phyloP scores from a whole-genome alignment of 2,888 invertebrate species.

The Epinotia brunnichana region DNA sequence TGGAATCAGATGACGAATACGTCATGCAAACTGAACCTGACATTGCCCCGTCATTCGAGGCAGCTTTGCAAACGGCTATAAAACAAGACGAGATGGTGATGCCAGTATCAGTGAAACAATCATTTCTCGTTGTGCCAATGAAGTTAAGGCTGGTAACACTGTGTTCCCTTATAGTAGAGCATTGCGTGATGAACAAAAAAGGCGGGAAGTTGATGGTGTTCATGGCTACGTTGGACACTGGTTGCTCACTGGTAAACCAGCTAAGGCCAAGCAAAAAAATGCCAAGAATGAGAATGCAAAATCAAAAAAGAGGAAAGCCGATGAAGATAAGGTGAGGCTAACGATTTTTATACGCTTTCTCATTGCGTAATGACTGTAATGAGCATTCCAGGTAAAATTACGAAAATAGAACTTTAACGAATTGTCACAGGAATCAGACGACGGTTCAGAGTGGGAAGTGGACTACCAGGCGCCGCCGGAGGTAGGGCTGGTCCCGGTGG shows the following conservation, averaged over 20 bases:
- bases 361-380: not conserved
- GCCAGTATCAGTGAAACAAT: constrained; percentile 92
- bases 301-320: constrained; percentile 61
- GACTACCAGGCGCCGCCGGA: constrained; percentile 72
- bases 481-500: constrained; percentile 78
- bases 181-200: constrained; percentile 83
- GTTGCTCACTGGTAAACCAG: constrained; percentile 85
- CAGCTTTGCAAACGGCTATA: constrained; percentile 75
- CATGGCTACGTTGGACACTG: constrained; percentile 96
- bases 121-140: constrained; percentile 92
- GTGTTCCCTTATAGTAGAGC: constrained; percentile 90
- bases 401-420: not conserved
- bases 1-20: constrained; percentile 80
- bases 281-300: constrained; percentile 55
- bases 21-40: constrained; percentile 68
- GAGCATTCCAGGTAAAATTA: not conserved
- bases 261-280: constrained; percentile 65
- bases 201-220: constrained; percentile 92
- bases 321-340: constrained; percentile 54
- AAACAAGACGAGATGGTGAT: constrained; percentile 87
- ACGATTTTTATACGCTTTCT: not conserved
- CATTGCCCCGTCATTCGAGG: constrained; percentile 58
- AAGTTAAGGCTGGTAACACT: constrained; percentile 94
- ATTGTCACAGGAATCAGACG: constrained; percentile 55
- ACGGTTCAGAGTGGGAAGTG: constrained; percentile 62